These are phyloP conservation scores for Hyalella azteca DNA, from an alignment of 2,888 invertebrate species.

Conservation along the genomic window DNA sequence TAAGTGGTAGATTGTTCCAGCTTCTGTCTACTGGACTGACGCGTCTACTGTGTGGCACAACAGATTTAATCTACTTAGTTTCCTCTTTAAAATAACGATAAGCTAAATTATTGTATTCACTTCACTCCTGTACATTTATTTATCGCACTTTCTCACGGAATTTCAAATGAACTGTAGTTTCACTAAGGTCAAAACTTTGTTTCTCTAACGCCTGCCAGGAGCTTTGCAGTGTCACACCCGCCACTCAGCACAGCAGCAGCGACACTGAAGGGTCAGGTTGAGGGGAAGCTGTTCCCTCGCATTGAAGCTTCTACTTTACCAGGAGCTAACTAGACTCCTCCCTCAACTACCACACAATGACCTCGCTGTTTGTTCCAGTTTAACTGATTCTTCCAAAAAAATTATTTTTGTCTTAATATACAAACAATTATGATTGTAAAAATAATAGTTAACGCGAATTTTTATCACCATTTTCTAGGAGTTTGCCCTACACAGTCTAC, in stretches of 20 bases:
- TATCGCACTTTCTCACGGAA: neutral
- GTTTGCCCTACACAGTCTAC: no score
- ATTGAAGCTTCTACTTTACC: constrained; percentile 23
- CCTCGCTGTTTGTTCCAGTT: no score
- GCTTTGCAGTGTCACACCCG: neutral
- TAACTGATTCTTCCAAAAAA: no score
- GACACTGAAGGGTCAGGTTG: neutral
- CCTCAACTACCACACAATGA: no score
- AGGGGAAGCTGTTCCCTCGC: constrained; percentile 16
- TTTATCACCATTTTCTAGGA: no score
- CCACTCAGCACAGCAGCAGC: neutral
- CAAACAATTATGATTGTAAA: no score
- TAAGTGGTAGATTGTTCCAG: neutral
- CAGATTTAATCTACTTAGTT: neutral
- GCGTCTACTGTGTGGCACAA: no score
- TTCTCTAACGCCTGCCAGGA: neutral
- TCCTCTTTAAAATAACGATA: neutral
- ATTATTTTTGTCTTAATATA: no score
- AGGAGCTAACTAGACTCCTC: constrained; percentile 6
- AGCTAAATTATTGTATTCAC: neutral
- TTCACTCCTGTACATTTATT: neutral
- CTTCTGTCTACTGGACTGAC: neutral
- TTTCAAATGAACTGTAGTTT: neutral
- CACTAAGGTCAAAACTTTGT: neutral
- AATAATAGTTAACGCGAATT: no score